A percentile compares a stretch with the other conserved stretches of the same genome.
phyloP scores from a whole-genome alignment of 2,797 vertebrate species.

The Tragelaphus eurycerus region DNA sequence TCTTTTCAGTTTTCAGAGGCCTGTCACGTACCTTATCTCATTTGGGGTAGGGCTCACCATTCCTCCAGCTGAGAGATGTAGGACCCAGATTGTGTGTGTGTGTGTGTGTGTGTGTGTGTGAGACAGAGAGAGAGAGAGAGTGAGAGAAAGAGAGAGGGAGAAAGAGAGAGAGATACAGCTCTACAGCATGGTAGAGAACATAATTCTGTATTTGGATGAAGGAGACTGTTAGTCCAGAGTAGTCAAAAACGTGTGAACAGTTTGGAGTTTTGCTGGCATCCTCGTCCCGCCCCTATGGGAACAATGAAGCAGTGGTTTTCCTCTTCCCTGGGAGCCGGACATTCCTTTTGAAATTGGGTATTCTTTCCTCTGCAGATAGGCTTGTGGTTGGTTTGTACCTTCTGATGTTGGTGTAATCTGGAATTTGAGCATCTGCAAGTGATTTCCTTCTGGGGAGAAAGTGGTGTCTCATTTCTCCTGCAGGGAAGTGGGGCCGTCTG shows the following conservation, averaged over 20 bases:
- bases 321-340: not conserved
- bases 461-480: slow-evolving; percentile 26
- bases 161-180: not conserved
- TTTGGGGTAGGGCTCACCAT: not conserved
- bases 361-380: not conserved
- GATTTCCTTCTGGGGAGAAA: slow-evolving; percentile 68
- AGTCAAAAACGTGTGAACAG: not conserved
- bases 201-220: not conserved
- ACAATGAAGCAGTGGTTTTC: not conserved
- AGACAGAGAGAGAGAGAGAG: too few relatives aligned
- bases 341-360: not conserved
- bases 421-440: slow-evolving; percentile 76
- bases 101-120: too few relatives aligned
- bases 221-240: not conserved
- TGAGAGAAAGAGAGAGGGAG: not conserved
- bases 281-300: not conserved
- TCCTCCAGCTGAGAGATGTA: not conserved
- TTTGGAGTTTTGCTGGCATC: not conserved
- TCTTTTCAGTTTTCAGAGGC: not conserved
- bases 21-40: not conserved
- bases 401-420: slow-evolving; percentile 50
- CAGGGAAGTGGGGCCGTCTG: not conserved
- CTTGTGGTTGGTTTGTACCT: not conserved
- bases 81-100: not conserved
- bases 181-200: not conserved